Percentiles rank a stretch among this genome's conserved stretches.
phyloP scores from a whole-genome alignment of 2,797 vertebrate genomes.

The Myotis pilosus region DNA sequence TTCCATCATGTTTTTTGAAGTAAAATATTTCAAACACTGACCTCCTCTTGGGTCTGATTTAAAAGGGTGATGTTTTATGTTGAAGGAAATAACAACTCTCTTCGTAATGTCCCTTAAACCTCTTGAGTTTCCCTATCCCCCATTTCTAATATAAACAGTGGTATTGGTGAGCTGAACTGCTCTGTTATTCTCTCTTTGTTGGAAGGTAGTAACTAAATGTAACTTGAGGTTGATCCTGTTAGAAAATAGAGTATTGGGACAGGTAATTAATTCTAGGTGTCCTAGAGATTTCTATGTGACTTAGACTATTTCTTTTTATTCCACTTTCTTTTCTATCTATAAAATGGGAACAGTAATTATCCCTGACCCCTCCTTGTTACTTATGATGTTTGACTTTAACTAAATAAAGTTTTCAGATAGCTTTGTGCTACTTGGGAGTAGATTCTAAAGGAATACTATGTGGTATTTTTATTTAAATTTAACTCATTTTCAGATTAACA shows the following conservation, averaged over 20 bases:
- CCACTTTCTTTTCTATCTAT: conserved; percentile 66
- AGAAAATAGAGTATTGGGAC: background rate
- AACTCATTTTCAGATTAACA: conserved; percentile 11
- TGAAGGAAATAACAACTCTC: background rate
- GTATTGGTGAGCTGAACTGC: background rate
- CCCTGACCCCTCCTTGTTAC: conserved; percentile 70
- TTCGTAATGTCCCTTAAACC: background rate
- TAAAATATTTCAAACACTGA: background rate
- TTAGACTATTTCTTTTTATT: conserved; percentile 46
- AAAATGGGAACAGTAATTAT: conserved; percentile 72
- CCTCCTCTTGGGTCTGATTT: background rate
- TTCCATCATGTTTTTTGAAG: background rate
- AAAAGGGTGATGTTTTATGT: background rate
- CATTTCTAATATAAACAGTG: background rate
- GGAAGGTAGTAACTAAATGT: conserved; percentile 2
- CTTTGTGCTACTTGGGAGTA: conserved; percentile 50
- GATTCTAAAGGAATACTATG: conserved; percentile 2
- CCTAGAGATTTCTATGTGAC: background rate
- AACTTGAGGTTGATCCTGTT: background rate
- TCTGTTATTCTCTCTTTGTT: background rate
- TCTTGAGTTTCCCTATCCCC: background rate
- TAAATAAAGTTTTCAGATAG: conserved; percentile 36
- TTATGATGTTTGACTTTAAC: background rate
- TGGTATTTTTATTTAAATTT: conserved; percentile 12
- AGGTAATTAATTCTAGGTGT: background rate